Percentiles rank a stretch among this genome's conserved stretches.
Conservation (phyloP, 2,797 vertebrate genomes). For the Podargus strigoides region DNA sequence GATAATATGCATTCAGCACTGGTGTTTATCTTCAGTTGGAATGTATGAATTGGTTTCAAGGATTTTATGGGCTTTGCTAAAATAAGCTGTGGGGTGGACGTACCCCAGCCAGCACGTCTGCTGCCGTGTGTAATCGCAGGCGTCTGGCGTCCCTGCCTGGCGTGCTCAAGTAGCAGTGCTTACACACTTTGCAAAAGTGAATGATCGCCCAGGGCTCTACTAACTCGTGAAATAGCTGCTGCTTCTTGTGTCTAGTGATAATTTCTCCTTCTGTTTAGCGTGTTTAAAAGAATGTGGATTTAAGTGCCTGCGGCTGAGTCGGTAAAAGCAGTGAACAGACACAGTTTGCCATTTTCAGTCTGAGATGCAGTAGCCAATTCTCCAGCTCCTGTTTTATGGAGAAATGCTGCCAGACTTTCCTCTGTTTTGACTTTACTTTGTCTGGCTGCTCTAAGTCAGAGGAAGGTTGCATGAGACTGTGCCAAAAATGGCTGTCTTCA, state of each 20-base stretch:
- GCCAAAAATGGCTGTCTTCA: background rate
- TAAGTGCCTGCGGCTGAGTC: background rate
- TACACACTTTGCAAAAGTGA: background rate
- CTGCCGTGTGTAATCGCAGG: background rate
- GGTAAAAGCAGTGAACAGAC: background rate
- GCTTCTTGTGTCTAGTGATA: background rate
- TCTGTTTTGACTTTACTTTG: conserved; percentile 18
- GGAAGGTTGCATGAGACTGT: background rate
- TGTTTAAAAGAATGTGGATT: background rate
- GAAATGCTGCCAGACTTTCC: background rate
- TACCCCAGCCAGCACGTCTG: background rate
- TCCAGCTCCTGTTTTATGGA: background rate
- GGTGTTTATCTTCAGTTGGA: background rate
- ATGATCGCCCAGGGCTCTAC: background rate
- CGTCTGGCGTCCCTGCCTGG: background rate
- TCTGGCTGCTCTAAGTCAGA: conserved; percentile 5
- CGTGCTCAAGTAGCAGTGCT: background rate
- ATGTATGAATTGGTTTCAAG: background rate
- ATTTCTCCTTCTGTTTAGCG: background rate
- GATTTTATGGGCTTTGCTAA: background rate
- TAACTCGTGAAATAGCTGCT: background rate
- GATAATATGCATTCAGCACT: background rate
- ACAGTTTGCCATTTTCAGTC: background rate
- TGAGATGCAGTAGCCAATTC: background rate
- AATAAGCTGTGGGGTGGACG: background rate